Conservation (phyloP, 2,113 vertebrate species). For the Pituophis catenifer region DNA sequence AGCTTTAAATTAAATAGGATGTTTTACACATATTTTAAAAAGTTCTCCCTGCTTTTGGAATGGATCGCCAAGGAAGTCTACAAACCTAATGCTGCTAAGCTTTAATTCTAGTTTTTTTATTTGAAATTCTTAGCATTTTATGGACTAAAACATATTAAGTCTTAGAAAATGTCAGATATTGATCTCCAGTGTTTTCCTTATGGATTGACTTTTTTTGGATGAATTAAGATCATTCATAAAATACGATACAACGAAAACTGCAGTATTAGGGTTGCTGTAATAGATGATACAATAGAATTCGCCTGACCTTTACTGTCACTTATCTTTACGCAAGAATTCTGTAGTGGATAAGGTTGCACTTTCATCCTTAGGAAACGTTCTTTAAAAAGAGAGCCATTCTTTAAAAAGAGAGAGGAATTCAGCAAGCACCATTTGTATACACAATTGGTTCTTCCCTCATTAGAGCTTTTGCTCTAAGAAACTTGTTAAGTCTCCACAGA, state of each 20-base stretch:
- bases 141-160: neutral
- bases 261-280: neutral
- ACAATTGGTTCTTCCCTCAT: neutral
- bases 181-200: neutral
- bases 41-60: neutral
- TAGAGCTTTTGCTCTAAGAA: neutral
- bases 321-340: neutral
- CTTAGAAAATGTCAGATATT: neutral
- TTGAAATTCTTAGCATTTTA: neutral
- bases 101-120: constrained; percentile 10
- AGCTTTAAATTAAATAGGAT: neutral
- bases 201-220: neutral
- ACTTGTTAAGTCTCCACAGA: neutral
- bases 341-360: neutral
- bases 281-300: neutral
- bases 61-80: neutral
- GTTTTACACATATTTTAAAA: neutral
- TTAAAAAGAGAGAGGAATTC: neutral
- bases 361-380: neutral
- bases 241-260: neutral
- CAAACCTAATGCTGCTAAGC: neutral
- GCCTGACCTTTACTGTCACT: neutral
- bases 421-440: neutral
- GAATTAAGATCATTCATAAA: neutral
- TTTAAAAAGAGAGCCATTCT: neutral